Conservation (phyloP, 2,113 vertebrate genomes). For the Oriolus oriolus region DNA sequence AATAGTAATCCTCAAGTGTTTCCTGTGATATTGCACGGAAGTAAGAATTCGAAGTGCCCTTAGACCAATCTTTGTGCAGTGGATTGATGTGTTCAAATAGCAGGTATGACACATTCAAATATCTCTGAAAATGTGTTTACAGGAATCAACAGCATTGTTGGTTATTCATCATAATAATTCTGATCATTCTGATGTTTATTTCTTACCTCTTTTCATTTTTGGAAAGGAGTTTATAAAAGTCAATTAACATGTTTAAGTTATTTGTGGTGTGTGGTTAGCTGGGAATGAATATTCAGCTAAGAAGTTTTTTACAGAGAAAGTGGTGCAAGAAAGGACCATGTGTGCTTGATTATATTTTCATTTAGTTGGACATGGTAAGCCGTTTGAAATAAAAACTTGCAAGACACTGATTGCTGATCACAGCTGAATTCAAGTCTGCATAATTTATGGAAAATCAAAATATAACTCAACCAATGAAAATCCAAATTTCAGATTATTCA, state of each 20-base stretch:
- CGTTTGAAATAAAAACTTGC: not conserved
- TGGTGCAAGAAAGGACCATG: not conserved
- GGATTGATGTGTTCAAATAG: not conserved
- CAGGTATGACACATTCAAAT: not conserved
- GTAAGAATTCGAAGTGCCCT: not conserved
- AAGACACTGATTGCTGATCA: not conserved
- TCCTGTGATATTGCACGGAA: not conserved
- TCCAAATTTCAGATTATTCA: not conserved
- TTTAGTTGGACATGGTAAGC: not conserved
- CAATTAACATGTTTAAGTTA: not conserved
- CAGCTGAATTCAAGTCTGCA: not conserved
- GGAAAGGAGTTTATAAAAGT: not conserved
- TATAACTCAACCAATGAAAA: not conserved
- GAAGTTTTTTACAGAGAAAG: not conserved
- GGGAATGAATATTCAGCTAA: not conserved
- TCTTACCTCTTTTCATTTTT: not conserved
- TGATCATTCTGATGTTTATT: not conserved
- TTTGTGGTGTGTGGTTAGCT: not conserved
- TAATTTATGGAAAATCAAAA: conserved; percentile 18
- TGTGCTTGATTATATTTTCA: not conserved
- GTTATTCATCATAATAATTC: not conserved
- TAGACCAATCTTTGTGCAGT: not conserved
- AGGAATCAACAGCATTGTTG: not conserved
- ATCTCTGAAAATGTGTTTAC: not conserved
- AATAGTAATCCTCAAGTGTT: conserved; percentile 18